These are phyloP conservation scores for Parazoanthus atlanticus DNA, from an alignment of 92 coral and sea anemone species.

Conservation along the genomic window DNA sequence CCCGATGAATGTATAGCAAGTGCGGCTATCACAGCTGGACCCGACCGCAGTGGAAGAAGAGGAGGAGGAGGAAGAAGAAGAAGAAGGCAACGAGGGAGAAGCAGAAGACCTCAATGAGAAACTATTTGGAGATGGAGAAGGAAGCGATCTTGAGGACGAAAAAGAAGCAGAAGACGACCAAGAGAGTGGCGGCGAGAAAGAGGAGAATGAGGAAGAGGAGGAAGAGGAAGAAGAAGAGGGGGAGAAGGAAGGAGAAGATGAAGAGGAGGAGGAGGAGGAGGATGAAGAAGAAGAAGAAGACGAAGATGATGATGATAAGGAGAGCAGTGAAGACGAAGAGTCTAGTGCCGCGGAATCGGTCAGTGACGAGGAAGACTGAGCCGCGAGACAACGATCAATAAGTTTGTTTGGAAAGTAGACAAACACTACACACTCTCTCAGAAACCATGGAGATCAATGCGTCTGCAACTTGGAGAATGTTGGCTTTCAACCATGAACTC, in stretches of 20 bases:
- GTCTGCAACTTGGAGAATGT: background rate
- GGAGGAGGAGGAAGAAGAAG: slow-evolving; percentile 62
- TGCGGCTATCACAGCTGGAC: slow-evolving; percentile 83
- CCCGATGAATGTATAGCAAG: slow-evolving; percentile 39
- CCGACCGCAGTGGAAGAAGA: slow-evolving; percentile 85
- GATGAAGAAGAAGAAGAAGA: slow-evolving; percentile 62
- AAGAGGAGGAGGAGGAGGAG: slow-evolving; percentile 58
- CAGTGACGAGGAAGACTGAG: slow-evolving; percentile 78
- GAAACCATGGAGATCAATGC: no score
- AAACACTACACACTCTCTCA: background rate
- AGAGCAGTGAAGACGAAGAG: slow-evolving; percentile 74
- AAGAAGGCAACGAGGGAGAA: slow-evolving; percentile 63
- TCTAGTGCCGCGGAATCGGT: slow-evolving; percentile 69
- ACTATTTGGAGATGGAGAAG: slow-evolving; percentile 47
- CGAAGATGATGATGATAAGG: slow-evolving; percentile 65
- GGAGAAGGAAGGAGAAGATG: slow-evolving; percentile 55
- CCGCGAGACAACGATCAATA: background rate
- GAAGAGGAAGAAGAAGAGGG: slow-evolving; percentile 55
- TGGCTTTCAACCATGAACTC: background rate
- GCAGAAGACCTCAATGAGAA: slow-evolving; percentile 43
- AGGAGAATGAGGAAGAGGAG: slow-evolving; percentile 29
- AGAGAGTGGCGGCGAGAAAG: slow-evolving; percentile 57
- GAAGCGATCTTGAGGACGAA: slow-evolving; percentile 44
- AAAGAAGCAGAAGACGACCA: slow-evolving; percentile 62
- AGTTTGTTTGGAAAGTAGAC: background rate